Percentiles rank a stretch among this genome's conserved stretches.
phyloP scores from a whole-genome alignment of 2,797 vertebrate species.

The Eutrigla gurnardus region DNA sequence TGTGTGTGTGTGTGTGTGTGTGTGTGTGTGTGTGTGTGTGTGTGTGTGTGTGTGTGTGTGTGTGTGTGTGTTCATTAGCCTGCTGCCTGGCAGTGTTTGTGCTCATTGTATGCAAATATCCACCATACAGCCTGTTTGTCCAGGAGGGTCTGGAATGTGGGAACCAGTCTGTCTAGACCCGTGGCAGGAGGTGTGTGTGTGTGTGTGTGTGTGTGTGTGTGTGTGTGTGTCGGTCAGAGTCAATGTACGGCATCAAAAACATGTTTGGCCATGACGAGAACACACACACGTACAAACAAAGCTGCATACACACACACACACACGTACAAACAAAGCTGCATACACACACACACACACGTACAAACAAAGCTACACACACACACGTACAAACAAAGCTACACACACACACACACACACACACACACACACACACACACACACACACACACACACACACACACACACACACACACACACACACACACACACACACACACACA shows the following conservation, averaged over 20 bases:
- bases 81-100: constrained; percentile 56
- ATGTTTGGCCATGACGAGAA: constrained; percentile 57
- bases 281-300: constrained; percentile 5
- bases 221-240: constrained; percentile 42
- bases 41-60: constrained; percentile 43
- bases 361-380: too few species aligned
- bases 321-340: neutral
- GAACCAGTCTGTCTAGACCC: constrained; percentile 78
- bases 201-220: constrained; percentile 41
- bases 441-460: neutral
- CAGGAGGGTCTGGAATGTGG: constrained; percentile 80
- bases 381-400: neutral
- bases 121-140: constrained; percentile 74
- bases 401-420: too few species aligned
- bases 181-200: constrained; percentile 50
- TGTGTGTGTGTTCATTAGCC: constrained; percentile 53
- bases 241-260: constrained; percentile 54
- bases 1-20: constrained; percentile 26
- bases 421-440: too few species aligned
- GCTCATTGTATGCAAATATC: constrained; percentile 79
- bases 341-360: too few species aligned
- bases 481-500: constrained; percentile 8
- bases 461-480: constrained; percentile 11
- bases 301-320: neutral
- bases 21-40: constrained; percentile 50